Conservation (phyloP, 2,888 invertebrate species). For the Aspidapion aeneum region DNA sequence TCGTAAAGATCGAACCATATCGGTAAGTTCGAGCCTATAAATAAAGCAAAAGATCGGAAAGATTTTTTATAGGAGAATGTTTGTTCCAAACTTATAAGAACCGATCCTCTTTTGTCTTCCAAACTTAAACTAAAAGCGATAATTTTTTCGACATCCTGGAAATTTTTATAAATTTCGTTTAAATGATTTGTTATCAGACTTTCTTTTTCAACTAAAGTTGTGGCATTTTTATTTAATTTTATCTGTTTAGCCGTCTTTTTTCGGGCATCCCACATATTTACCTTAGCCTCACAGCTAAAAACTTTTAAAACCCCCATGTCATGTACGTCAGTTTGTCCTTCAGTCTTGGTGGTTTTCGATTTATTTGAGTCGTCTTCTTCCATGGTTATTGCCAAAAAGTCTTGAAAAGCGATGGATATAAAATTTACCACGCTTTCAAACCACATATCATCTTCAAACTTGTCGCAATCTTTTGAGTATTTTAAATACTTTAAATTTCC, state of each 20-base stretch:
- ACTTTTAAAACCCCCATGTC: conserved; percentile 36
- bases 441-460: conserved; percentile 19
- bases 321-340: conserved; percentile 42
- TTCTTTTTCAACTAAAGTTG: conserved; percentile 42
- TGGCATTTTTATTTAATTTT: conserved; percentile 24
- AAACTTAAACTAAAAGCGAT: conserved; percentile 41
- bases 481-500: conserved; percentile 18
- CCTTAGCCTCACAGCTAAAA: conserved; percentile 30
- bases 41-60: conserved; percentile 38
- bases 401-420: conserved; percentile 24
- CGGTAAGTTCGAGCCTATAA: conserved; percentile 37
- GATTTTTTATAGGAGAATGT: conserved; percentile 34
- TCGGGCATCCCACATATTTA: conserved; percentile 42
- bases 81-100: conserved; percentile 36
- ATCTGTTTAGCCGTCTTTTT: conserved; percentile 33
- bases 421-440: conserved; percentile 26
- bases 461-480: neutral
- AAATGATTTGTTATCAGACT: conserved; percentile 41
- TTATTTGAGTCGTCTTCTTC: conserved; percentile 22
- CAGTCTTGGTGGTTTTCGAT: conserved; percentile 41
- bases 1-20: conserved; percentile 35
- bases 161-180: conserved; percentile 28
- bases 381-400: conserved; percentile 32
- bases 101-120: conserved; percentile 32
- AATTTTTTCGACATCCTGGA: conserved; percentile 26